phyloP scores from a whole-genome alignment of 2,888 invertebrate species.

The Noctua pronuba region DNA sequence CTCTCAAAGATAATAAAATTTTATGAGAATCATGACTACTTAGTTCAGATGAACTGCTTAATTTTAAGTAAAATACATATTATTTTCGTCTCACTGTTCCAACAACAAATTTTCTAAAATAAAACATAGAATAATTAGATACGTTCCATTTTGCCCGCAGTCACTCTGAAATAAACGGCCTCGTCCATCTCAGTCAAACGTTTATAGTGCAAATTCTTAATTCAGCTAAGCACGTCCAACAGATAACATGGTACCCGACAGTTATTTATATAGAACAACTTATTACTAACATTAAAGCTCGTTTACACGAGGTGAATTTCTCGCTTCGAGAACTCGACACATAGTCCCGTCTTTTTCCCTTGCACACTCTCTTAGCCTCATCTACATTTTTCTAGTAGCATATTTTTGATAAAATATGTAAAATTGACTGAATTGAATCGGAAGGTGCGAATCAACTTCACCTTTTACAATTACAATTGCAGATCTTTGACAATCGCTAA shows the following conservation, averaged over 20 bases:
- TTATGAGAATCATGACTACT: neutral
- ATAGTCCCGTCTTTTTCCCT: neutral
- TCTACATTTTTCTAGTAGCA: neutral
- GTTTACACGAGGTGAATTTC: slow-evolving; percentile 26
- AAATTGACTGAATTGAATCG: neutral
- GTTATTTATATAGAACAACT: slow-evolving; percentile 55
- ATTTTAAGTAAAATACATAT: neutral
- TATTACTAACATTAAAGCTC: slow-evolving; percentile 30
- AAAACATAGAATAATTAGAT: slow-evolving; percentile 37
- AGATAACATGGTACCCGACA: slow-evolving; percentile 56
- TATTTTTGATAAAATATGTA: neutral
- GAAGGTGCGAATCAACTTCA: neutral
- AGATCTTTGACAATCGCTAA: too few relatives aligned
- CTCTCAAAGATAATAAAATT: neutral
- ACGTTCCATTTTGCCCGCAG: slow-evolving; percentile 42
- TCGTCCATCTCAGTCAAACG: slow-evolving; percentile 41
- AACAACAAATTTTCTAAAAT: slow-evolving; percentile 6
- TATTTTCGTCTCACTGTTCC: neutral
- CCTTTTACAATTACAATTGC: too few relatives aligned
- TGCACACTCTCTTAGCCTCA: neutral
- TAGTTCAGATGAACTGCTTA: neutral
- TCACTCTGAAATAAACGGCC: slow-evolving; percentile 41
- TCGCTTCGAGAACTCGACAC: neutral
- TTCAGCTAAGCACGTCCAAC: slow-evolving; percentile 58
- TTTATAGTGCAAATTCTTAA: slow-evolving; percentile 63